Evolutionary conservation across 2,113 vertebrate genomes (phyloP), one percentile per base, ranked within the genome.

Genomic region (Pelobates fuscus): DNA sequence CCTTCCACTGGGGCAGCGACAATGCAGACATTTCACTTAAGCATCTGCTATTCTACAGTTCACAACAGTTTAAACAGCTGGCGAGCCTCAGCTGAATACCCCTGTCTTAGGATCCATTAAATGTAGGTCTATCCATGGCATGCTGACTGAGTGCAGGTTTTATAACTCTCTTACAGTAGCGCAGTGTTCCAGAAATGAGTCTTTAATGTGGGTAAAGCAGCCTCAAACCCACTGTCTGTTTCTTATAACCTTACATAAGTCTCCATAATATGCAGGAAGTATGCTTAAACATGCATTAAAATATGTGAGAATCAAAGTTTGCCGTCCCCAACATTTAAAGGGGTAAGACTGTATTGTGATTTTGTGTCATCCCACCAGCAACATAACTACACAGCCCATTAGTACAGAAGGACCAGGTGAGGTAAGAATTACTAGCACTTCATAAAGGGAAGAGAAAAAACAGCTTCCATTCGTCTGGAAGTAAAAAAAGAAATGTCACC

Each of bases 401-500:
- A 63, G 30, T n/a, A n/a, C 60, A 49, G 44, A 15, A 75, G 71
- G 12, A 67, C 24, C 2, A 75, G 26, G 68, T 29, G 55, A 77
- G 65, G 67, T 77, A 77, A 77, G 43, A 57, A 67, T 52, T 77
- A 54, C 57, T 67, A 15, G 57, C 24, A 61, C 55, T 41, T 77
- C 41, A 65, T 77, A 77, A 77, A 77, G 44, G 43, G 11, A 26
- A 18, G n/a, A 18, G 58, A 58, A 67, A 46, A 67, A 67, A 30
- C 18, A 68, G 73, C 64, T 67, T 77, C 65, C 65, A 68, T 44
- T 67, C 65, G 65, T 77, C 73, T 77, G 66, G 63, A 23, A 75
- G 62, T 59, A 52, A 37, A 75, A 73, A 75, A 75, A 67, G 72
- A 73, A 75, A 75, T 75, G 72, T 55, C 72, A 75, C 73, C 73